Evolutionary conservation across 1,140 invertebrate genomes (phyloP).

Genomic region (Brachionus calyciflorus): DNA sequence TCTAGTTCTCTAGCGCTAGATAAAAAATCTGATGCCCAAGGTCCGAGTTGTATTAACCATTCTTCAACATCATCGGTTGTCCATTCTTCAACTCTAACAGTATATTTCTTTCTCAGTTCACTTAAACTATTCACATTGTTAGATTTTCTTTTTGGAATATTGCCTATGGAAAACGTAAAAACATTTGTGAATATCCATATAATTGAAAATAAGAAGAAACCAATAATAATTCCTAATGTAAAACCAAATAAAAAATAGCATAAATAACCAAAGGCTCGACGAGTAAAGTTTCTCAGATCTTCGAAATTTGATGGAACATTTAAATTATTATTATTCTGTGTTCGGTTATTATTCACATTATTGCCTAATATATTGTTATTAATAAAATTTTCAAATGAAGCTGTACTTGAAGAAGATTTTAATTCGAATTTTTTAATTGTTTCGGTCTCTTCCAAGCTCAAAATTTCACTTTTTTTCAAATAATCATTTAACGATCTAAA

Average conservation of each 20-base stretch:
- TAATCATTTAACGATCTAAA: not conserved
- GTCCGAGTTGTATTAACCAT: conserved; percentile 27
- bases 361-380: no score
- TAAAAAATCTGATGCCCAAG: conserved; percentile 26
- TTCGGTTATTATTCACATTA: no score
- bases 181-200: not conserved
- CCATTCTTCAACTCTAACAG: not conserved
- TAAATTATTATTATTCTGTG: no score
- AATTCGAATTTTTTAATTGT: not conserved
- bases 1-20: not conserved
- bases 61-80: not conserved
- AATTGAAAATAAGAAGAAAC: not conserved
- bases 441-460: not conserved
- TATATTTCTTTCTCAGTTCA: not conserved
- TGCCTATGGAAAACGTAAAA: not conserved
- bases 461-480: conserved; percentile 4
- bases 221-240: not conserved
- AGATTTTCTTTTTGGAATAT: not conserved
- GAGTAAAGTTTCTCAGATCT: no score
- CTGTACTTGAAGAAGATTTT: not conserved
- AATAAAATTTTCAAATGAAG: no score
- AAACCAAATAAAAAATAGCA: not conserved
- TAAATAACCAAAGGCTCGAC: not conserved
- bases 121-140: not conserved
- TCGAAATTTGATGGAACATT: no score